A percentile compares a stretch with the other conserved stretches of the same genome.
Evolutionary conservation across 2,113 vertebrate genomes (phyloP).

Genomic region (cattle (Bos taurus)): DNA sequence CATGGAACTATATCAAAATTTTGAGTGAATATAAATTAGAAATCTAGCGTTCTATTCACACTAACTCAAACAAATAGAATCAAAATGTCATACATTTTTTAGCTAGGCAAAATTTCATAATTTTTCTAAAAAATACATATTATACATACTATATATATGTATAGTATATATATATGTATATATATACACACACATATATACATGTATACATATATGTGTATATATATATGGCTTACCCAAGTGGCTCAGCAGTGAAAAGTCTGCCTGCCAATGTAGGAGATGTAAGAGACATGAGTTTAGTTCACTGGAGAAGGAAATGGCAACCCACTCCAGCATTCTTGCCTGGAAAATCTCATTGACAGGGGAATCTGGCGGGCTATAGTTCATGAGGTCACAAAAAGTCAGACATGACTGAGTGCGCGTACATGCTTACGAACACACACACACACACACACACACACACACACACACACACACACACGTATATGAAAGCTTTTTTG

Average conservation of each 20-base stretch:
- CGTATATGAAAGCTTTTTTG: neutral
- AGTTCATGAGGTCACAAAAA: neutral
- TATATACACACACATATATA: too few species aligned
- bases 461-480: too few species aligned
- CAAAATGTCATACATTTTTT: neutral
- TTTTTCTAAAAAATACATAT: neutral
- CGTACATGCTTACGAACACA: too few species aligned
- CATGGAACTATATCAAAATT: neutral
- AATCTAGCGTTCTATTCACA: neutral
- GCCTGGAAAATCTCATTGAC: neutral
- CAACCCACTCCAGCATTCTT: neutral
- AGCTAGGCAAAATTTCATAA: neutral
- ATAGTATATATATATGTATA: too few species aligned
- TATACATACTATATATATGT: neutral
- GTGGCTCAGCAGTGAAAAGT: neutral
- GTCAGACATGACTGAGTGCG: neutral
- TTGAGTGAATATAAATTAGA: neutral
- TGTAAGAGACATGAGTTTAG: neutral
- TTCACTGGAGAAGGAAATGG: neutral
- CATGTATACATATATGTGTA: too few species aligned
- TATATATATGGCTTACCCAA: neutral
- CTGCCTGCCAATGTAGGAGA: neutral
- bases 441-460: too few species aligned
- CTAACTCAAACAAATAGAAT: neutral
- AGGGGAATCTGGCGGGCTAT: neutral